Conservation (phyloP, 2,888 invertebrate genomes). For the Philonicus albiceps region DNA sequence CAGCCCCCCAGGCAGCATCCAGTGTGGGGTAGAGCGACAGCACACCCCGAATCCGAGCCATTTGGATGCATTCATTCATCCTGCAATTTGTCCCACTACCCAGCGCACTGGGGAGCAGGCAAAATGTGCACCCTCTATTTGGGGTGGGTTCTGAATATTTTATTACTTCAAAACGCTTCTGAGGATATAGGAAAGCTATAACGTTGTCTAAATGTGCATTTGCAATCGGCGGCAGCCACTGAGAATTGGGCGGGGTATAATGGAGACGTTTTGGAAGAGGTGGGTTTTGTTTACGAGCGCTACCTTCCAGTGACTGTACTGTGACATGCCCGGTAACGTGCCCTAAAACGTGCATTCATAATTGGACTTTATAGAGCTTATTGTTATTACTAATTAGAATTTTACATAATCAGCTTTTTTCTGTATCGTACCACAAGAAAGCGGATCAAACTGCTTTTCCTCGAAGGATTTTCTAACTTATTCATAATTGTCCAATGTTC, state of each 20-base stretch:
- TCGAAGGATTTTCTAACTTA: neutral
- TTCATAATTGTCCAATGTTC: neutral
- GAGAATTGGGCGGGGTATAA: neutral
- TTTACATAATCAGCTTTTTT: neutral
- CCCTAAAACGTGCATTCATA: neutral
- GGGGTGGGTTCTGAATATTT: neutral
- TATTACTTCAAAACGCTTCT: neutral
- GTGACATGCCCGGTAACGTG: neutral
- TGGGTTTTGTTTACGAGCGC: neutral
- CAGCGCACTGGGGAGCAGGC: neutral
- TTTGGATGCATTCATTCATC: neutral
- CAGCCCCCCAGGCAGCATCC: neutral
- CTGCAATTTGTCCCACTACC: neutral
- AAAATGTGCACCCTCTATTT: neutral
- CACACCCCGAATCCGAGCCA: neutral
- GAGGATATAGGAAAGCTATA: neutral
- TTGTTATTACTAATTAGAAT: neutral
- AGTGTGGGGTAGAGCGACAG: neutral
- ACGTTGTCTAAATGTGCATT: neutral
- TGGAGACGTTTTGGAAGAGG: neutral
- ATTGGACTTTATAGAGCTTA: neutral
- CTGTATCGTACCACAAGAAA: neutral
- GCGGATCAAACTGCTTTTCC: neutral
- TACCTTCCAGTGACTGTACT: neutral
- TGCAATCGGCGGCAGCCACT: neutral